These are phyloP conservation scores for Helicolenus hilgendorfi DNA, from an alignment of 2,797 vertebrate species.

Conservation along the genomic window DNA sequence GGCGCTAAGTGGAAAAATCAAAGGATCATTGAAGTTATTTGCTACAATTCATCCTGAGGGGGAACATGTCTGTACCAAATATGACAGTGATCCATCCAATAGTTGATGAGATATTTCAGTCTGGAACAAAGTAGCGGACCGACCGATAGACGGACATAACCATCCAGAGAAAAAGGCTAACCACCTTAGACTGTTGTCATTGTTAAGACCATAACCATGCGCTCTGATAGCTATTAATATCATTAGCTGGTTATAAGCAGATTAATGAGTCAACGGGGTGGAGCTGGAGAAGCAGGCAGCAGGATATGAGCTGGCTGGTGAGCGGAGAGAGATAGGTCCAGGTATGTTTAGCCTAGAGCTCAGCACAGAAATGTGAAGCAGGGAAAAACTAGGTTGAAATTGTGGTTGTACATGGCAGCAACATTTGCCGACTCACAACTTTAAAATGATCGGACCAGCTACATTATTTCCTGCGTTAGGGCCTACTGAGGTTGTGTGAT, in stretches of 20 bases:
- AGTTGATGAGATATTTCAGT: neutral
- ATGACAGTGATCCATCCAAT: neutral
- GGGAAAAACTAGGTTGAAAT: neutral
- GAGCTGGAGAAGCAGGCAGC: neutral
- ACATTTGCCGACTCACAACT: neutral
- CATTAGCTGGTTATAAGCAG: slow-evolving; percentile 19
- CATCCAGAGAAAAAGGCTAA: neutral
- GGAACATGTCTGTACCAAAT: neutral
- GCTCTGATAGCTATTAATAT: neutral
- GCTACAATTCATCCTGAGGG: neutral
- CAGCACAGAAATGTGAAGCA: neutral
- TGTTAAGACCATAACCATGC: neutral
- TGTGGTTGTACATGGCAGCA: neutral
- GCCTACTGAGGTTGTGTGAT: neutral
- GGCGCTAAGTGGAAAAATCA: neutral
- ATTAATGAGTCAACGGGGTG: neutral
- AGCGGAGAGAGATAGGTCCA: neutral
- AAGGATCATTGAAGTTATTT: neutral
- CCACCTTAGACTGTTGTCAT: neutral
- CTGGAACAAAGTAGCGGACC: neutral
- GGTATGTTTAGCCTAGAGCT: neutral
- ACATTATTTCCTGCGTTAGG: slow-evolving; percentile 4
- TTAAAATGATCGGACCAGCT: slow-evolving; percentile 46
- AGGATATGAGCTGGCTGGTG: neutral
- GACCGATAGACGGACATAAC: neutral